A percentile compares a stretch with the other conserved stretches of the same genome.
phyloP scores from a whole-genome alignment of 2,113 vertebrate genomes.

The Heteronetta atricapilla region DNA sequence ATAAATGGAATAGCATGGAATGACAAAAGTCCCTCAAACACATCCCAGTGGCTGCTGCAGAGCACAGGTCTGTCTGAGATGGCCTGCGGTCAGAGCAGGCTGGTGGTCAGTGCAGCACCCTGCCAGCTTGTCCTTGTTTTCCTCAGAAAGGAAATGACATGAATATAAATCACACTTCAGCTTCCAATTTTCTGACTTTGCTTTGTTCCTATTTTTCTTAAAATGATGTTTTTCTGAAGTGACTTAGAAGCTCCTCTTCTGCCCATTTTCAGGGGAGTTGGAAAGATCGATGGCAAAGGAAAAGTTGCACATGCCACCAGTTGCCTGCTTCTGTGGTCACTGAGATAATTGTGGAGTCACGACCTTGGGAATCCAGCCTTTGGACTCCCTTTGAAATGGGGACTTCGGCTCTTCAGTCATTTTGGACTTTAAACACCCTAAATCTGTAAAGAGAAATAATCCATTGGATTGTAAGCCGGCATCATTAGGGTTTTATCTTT shows the following conservation, averaged over 20 bases:
- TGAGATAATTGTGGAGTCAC: neutral
- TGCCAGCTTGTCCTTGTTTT: neutral
- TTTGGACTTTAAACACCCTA: neutral
- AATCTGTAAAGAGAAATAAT: neutral
- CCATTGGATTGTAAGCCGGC: neutral
- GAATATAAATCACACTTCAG: neutral
- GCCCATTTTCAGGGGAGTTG: neutral
- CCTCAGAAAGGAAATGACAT: neutral
- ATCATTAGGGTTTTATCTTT: neutral
- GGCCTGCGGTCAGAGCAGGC: rapidly evolving
- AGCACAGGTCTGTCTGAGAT: neutral
- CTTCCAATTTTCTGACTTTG: neutral
- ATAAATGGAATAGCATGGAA: neutral
- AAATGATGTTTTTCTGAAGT: neutral
- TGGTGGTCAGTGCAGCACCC: neutral
- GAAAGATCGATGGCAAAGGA: neutral
- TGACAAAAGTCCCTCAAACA: neutral
- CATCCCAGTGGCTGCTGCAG: neutral
- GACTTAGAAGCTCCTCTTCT: neutral
- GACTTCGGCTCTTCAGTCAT: neutral
- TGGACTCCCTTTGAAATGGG: neutral
- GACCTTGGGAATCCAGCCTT: neutral
- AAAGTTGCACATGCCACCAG: neutral
- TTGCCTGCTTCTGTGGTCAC: neutral
- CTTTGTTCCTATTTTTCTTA: neutral